Percentiles rank a stretch among this genome's conserved stretches.
Conservation (phyloP, 2,888 invertebrate species). For the Plebejus anna region DNA sequence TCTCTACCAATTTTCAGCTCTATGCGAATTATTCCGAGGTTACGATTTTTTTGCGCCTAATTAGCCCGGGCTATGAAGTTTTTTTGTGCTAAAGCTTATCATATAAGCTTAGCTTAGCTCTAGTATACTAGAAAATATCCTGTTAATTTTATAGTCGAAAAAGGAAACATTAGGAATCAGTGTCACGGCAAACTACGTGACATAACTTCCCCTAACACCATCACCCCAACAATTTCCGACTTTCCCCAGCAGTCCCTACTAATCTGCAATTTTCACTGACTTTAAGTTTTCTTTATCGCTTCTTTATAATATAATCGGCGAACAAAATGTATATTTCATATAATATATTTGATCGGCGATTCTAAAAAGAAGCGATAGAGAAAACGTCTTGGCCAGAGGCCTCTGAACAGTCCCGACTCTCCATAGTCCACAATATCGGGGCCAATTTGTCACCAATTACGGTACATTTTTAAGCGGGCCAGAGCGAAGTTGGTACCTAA, state of each 20-base stretch:
- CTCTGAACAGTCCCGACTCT: too few species aligned
- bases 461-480: background rate
- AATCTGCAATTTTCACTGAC: background rate
- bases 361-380: too few species aligned
- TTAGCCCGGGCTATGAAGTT: too few species aligned
- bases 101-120: too few species aligned
- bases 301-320: too few species aligned
- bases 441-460: background rate
- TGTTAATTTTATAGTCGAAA: background rate
- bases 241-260: background rate
- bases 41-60: too few species aligned
- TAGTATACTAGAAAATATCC: background rate
- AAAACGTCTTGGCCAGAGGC: too few species aligned
- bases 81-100: too few species aligned
- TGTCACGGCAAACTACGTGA: background rate
- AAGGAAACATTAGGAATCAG: background rate
- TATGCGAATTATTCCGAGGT: too few species aligned
- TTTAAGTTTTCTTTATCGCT: background rate
- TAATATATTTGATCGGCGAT: too few species aligned
- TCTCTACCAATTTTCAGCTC: too few species aligned
- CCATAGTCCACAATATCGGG: background rate
- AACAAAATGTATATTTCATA: too few species aligned
- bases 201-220: background rate
- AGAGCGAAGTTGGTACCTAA: slow-evolving; percentile 27
- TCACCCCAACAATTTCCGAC: background rate